These are phyloP conservation scores for Tenthredo livida DNA, from an alignment of 2,888 invertebrate species.

Conservation along the genomic window DNA sequence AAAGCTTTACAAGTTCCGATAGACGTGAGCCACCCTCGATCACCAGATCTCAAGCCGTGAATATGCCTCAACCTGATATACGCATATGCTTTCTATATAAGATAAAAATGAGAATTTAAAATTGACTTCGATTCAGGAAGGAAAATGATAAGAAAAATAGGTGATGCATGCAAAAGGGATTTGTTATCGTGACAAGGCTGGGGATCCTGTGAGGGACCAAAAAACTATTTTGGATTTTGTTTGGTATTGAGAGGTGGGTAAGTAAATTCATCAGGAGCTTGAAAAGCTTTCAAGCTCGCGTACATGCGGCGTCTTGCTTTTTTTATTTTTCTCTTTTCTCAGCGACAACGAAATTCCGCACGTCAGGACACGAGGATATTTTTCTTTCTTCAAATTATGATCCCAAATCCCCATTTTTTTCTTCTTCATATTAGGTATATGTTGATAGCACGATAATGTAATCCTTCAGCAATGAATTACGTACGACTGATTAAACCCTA, in stretches of 20 bases:
- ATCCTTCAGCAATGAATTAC: not conserved
- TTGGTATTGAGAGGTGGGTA: not conserved
- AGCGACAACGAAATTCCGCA: not conserved
- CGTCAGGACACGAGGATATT: not conserved
- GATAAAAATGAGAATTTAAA: conserved; percentile 25
- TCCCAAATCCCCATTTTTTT: not conserved
- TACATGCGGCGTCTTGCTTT: not conserved
- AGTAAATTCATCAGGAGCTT: conserved; percentile 11
- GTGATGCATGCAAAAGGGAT: not conserved
- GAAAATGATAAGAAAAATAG: conserved; percentile 28
- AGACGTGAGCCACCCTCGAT: conserved; percentile 40
- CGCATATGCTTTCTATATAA: not conserved
- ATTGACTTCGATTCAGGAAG: not conserved
- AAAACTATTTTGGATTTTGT: conserved; percentile 12
- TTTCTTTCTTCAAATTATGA: not conserved
- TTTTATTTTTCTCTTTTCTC: not conserved
- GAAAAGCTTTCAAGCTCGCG: conserved; percentile 12
- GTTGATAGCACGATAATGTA: not conserved
- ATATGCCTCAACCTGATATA: conserved; percentile 29
- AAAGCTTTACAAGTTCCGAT: conserved; percentile 36
- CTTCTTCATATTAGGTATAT: too few species aligned
- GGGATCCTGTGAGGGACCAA: not conserved
- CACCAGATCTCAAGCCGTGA: conserved; percentile 23
- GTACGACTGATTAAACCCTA: not conserved
- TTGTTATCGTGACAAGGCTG: not conserved